Conservation (phyloP, 1,140 invertebrate genomes). For the Papilio polyxenes region DNA sequence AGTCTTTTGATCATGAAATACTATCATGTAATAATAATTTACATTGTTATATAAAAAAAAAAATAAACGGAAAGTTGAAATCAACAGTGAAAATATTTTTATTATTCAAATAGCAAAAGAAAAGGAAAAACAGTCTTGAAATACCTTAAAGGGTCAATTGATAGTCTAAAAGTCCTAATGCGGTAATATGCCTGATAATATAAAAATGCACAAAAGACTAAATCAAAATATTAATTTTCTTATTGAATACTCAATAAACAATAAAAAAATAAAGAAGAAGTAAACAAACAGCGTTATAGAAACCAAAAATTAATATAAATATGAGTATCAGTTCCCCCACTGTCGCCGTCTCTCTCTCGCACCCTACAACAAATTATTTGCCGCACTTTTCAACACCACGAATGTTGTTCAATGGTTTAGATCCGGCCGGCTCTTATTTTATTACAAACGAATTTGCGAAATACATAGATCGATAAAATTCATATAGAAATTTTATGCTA, state of each 20-base stretch:
- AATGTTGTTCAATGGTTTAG: not conserved
- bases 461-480: not conserved
- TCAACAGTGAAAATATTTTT: too few relatives aligned
- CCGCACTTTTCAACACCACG: not conserved
- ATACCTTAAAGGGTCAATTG: too few relatives aligned
- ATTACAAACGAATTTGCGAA: conserved; percentile 12
- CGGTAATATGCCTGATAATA: too few relatives aligned
- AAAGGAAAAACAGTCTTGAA: too few relatives aligned
- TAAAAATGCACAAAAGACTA: not conserved
- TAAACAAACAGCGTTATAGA: not conserved
- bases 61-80: too few relatives aligned
- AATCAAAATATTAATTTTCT: not conserved
- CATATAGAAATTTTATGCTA: not conserved
- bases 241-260: not conserved
- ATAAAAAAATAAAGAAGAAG: too few relatives aligned
- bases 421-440: conserved; percentile 17
- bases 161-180: too few relatives aligned
- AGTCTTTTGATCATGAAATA: too few relatives aligned
- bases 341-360: not conserved
- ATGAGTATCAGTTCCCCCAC: not conserved
- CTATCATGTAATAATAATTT: too few relatives aligned
- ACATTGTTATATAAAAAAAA: too few relatives aligned
- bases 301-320: not conserved
- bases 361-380: conserved; percentile 14
- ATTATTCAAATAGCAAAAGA: too few relatives aligned